These are phyloP conservation scores for Euwallacea fornicatus DNA, from an alignment of 1,140 invertebrate genomes.

Conservation along the genomic window DNA sequence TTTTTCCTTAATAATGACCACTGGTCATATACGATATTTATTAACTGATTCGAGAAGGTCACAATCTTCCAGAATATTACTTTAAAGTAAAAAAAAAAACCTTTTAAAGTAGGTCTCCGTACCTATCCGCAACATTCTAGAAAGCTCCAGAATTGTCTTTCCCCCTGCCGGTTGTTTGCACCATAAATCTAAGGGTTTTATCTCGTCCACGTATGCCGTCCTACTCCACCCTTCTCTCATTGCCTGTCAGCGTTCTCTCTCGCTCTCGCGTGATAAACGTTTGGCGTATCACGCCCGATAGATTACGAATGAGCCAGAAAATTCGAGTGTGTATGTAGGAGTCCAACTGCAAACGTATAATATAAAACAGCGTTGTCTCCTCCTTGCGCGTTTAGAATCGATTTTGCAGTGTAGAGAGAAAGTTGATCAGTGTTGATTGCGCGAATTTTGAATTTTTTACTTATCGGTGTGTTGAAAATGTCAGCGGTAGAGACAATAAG, in stretches of 20 bases:
- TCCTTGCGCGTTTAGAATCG: neutral
- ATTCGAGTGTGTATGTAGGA: neutral
- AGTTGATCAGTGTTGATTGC: neutral
- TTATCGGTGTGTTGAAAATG: constrained; percentile 1
- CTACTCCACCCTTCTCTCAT: neutral
- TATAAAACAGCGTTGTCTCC: neutral
- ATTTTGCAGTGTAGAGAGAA: neutral
- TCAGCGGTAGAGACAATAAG: constrained; percentile 30
- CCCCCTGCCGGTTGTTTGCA: too few species aligned
- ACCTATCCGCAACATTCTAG: neutral
- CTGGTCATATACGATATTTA: too few species aligned
- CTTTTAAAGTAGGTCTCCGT: neutral
- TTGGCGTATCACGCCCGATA: neutral
- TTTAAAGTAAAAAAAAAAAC: neutral
- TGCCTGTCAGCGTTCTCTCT: neutral
- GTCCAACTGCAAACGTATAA: neutral
- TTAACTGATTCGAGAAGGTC: too few species aligned
- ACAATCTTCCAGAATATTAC: too few species aligned
- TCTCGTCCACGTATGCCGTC: neutral
- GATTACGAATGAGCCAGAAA: neutral
- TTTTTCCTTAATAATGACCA: neutral
- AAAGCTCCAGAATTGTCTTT: neutral
- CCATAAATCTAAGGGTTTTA: neutral
- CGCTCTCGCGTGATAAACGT: neutral
- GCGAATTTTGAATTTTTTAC: neutral